Percentiles rank a stretch among this genome's conserved stretches.
Evolutionary conservation across 2,797 vertebrate genomes (phyloP).

Genomic region (Artibeus jamaicensis): DNA sequence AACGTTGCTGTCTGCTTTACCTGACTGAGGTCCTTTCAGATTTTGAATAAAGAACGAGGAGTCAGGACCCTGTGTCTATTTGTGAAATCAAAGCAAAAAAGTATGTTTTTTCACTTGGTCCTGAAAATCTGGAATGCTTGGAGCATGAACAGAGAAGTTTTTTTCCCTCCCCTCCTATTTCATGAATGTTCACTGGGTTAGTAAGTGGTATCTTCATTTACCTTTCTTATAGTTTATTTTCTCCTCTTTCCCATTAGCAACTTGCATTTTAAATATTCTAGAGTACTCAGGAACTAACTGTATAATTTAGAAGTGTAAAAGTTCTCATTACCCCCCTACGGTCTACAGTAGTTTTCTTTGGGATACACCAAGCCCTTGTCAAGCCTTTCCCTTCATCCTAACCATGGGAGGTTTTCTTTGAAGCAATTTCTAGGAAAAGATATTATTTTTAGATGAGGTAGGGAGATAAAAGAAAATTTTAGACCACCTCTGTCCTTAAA

Average conservation of each 20-base stretch:
- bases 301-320: conserved; percentile 70
- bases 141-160: background rate
- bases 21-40: background rate
- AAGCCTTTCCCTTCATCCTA: conserved; percentile 61
- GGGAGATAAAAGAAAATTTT: conserved; percentile 37
- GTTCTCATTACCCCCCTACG: conserved; percentile 56
- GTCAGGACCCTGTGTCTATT: background rate
- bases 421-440: conserved; percentile 72
- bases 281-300: conserved; percentile 74
- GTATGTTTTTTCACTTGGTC: background rate
- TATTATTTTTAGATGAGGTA: conserved; percentile 38
- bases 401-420: conserved; percentile 61
- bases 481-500: background rate
- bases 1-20: background rate
- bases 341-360: conserved; percentile 9
- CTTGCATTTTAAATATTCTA: conserved; percentile 68
- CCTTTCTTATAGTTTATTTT: conserved; percentile 57
- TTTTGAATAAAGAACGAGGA: background rate
- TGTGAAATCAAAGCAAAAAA: background rate
- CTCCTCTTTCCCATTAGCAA: conserved; percentile 68
- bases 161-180: background rate
- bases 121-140: background rate
- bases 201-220: conserved; percentile 63
- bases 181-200: background rate
- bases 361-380: conserved; percentile 42